Percentiles rank a stretch among this genome's conserved stretches.
Conservation (phyloP, 2,888 invertebrate genomes). For the Psococerastis gibbosa region DNA sequence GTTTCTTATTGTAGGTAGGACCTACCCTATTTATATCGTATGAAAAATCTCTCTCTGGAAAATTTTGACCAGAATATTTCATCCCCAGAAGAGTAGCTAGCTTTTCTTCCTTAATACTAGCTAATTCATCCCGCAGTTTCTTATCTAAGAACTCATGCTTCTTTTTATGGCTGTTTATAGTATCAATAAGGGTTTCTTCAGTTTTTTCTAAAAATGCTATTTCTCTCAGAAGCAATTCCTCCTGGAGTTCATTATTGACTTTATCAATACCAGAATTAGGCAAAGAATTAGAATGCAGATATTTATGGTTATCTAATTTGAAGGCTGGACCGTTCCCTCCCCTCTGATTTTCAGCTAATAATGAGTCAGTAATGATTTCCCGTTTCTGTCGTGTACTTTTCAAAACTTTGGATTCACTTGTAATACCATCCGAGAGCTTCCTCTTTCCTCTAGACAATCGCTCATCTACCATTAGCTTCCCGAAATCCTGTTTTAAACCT, state of each 20-base stretch:
- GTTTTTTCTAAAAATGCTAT: conserved; percentile 4
- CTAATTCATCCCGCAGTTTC: background rate
- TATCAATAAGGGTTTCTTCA: conserved; percentile 2
- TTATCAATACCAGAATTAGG: background rate
- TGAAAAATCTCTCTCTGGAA: too few species aligned
- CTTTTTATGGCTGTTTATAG: background rate
- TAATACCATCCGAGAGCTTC: background rate
- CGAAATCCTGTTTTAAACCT: conserved; percentile 3
- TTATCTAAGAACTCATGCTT: background rate
- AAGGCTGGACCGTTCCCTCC: too few species aligned
- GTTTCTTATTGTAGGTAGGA: too few species aligned
- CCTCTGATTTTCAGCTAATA: too few species aligned
- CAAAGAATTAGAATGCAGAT: too few species aligned
- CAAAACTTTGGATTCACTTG: background rate
- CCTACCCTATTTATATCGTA: too few species aligned
- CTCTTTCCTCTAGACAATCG: background rate
- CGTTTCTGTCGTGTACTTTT: background rate
- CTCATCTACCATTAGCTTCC: conserved; percentile 3
- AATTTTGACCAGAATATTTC: too few species aligned
- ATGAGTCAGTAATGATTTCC: background rate
- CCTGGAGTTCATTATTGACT: background rate
- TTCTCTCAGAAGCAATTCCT: conserved; percentile 3
- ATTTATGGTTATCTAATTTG: background rate
- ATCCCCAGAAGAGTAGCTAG: background rate
- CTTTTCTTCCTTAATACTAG: conserved; percentile 1